Evolutionary conservation across 2,888 invertebrate species (phyloP), one percentile per base, ranked within the genome.

Genomic region (Drosophila kokeensis): DNA sequence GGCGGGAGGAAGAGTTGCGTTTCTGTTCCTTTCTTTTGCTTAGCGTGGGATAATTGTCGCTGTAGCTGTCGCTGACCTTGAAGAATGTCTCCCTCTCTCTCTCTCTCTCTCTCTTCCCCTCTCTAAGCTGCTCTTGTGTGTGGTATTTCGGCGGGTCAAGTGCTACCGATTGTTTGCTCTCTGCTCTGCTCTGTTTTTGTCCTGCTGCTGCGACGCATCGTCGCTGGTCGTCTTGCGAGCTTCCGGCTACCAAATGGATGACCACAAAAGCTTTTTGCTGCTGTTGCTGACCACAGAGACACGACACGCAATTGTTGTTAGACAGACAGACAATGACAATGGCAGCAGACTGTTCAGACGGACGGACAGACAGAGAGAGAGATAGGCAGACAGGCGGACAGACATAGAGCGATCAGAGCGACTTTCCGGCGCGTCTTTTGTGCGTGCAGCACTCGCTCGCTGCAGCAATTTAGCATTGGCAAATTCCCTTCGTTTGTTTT

Each of bases 281-380:
- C 34, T 29, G 49, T 57, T 69, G 73, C 64, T 76, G 76, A 76
- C 76, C 76, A 78, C 79, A 76, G 73, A 55, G 55, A 54, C 70
- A 60, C 55, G 59, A 60, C 83, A 88, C 83, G 89, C 83, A 84
- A 84, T 88, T 88, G 89, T 83, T 86, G 76, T 78, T 78, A 66
- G 87, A 68, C 80, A 76, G 45, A 45, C 45, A 45, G 45, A 82
- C 70, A 85, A 69, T 76, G 68, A 69, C 52, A 61, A 32, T 38
- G 59, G 49, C 55, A 64, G 45, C 45, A 45, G 45, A 45, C 45
- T 15, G 15, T 15, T 24, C 24, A 24, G 55, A 70, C 40, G 45
- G 55, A 70, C 40, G 18, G 49, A 49, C 53, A n/a, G 50, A 52
- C 34, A 36, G 38, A 55, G 21, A 34, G 18, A 18, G 18, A 7